Evolutionary conservation across 1,140 invertebrate genomes (phyloP).

Genomic region (Palaemon carinicauda): DNA sequence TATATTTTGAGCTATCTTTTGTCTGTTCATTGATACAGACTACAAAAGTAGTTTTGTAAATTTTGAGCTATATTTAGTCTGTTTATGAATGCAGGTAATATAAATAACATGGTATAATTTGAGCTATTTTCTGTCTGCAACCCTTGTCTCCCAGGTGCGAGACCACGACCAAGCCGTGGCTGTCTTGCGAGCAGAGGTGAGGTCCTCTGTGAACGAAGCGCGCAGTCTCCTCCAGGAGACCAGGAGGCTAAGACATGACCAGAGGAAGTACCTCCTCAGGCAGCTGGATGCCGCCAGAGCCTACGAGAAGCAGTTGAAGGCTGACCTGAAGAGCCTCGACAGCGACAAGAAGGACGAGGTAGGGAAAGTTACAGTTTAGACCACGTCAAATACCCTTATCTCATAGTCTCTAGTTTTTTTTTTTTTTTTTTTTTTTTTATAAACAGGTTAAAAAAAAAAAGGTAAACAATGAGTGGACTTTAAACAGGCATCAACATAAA

Average conservation of each 20-base stretch:
- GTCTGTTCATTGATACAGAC: no score
- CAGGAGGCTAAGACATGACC: constrained; percentile 52
- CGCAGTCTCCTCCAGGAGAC: constrained; percentile 58
- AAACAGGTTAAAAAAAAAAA: no score
- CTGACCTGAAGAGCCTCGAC: constrained; percentile 50
- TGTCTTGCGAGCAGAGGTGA: constrained; percentile 49
- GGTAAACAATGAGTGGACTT: no score
- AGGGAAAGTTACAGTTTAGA: background rate
- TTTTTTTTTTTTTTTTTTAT: no score
- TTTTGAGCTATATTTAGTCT: no score
- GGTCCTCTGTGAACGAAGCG: constrained; percentile 43
- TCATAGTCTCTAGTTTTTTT: no score
- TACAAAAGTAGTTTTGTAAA: no score
- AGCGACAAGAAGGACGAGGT: constrained; percentile 60
- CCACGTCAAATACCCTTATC: no score
- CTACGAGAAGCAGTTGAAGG: constrained; percentile 59
- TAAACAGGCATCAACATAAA: no score
- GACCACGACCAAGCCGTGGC: constrained; percentile 58
- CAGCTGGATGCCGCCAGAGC: constrained; percentile 58
- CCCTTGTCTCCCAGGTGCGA: constrained; percentile 41
- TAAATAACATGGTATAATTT: no score
- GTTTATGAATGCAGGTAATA: no score
- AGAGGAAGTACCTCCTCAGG: constrained; percentile 57
- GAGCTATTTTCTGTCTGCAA: background rate
- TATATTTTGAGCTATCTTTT: no score